These are phyloP conservation scores for Triplophysa rosa DNA, from an alignment of 2,113 vertebrate genomes.

Conservation along the genomic window DNA sequence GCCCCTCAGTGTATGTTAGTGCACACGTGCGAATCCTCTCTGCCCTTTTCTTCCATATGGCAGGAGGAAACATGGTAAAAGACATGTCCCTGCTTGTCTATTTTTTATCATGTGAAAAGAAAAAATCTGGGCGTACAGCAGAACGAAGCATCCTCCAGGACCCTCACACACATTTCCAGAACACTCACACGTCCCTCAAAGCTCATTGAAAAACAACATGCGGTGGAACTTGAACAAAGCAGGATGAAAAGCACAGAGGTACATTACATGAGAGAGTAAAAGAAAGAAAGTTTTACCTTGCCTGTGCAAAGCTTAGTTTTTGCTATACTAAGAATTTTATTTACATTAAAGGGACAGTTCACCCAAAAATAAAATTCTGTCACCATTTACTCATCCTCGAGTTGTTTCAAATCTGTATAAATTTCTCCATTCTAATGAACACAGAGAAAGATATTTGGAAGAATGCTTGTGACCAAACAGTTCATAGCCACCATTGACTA, in stretches of 20 bases:
- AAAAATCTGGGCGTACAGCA: slow-evolving; percentile 36
- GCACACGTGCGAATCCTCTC: slow-evolving; percentile 10
- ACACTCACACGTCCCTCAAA: not conserved
- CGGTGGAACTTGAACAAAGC: slow-evolving; percentile 34
- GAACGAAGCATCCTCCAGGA: slow-evolving; percentile 35
- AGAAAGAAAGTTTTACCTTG: not conserved
- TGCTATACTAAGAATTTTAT: too few species aligned
- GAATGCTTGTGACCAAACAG: too few species aligned
- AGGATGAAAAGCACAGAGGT: not conserved
- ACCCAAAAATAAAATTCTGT: too few species aligned
- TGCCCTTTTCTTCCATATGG: slow-evolving; percentile 37
- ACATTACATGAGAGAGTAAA: slow-evolving; percentile 4
- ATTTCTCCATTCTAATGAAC: too few species aligned
- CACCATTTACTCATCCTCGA: too few species aligned
- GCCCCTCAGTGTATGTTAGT: slow-evolving; percentile 30
- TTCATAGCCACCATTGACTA: too few species aligned
- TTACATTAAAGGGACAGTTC: too few species aligned
- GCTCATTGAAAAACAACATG: not conserved
- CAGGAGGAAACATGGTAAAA: slow-evolving; percentile 38
- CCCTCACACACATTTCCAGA: not conserved
- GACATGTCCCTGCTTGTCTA: slow-evolving; percentile 32
- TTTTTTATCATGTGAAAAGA: slow-evolving; percentile 50
- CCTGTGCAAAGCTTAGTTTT: too few species aligned
- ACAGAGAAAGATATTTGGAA: too few species aligned
- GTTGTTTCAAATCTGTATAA: too few species aligned